Evolutionary conservation across 2,113 vertebrate genomes (phyloP).

Genomic region (Chascanopsetta lugubris): DNA sequence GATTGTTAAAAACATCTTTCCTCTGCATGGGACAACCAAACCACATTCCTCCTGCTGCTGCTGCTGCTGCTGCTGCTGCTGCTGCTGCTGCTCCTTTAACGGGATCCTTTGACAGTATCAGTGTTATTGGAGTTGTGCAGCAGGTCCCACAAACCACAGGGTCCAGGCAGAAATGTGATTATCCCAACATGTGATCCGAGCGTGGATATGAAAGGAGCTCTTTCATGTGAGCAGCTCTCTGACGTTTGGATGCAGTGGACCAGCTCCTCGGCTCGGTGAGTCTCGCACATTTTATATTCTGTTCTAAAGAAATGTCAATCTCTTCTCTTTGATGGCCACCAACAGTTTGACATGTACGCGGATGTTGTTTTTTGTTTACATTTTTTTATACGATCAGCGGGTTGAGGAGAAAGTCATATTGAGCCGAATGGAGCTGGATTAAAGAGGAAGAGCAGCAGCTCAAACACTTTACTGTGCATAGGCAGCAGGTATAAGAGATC

Average conservation of each 20-base stretch:
- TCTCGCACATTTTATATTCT: too few relatives aligned
- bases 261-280: constrained; percentile 47
- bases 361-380: too few relatives aligned
- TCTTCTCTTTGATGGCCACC: background rate
- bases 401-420: too few relatives aligned
- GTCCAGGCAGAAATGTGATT: constrained; percentile 73
- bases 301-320: too few relatives aligned
- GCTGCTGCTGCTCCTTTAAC: background rate
- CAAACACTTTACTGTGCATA: too few relatives aligned
- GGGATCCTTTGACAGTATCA: background rate
- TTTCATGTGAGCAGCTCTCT: constrained; percentile 59
- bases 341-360: too few relatives aligned
- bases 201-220: constrained; percentile 68
- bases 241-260: constrained; percentile 13
- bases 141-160: constrained; percentile 37
- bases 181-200: constrained; percentile 82
- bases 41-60: background rate
- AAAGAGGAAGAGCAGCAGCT: too few relatives aligned
- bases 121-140: constrained; percentile 1
- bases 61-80: background rate
- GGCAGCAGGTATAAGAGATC: too few relatives aligned
- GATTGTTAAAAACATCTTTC: background rate
- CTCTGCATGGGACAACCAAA: background rate
- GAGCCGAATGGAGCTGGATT: too few relatives aligned
- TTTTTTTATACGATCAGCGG: too few relatives aligned